These are phyloP conservation scores for Calidris pygmaea DNA, from an alignment of 2,113 vertebrate species.

Conservation along the genomic window DNA sequence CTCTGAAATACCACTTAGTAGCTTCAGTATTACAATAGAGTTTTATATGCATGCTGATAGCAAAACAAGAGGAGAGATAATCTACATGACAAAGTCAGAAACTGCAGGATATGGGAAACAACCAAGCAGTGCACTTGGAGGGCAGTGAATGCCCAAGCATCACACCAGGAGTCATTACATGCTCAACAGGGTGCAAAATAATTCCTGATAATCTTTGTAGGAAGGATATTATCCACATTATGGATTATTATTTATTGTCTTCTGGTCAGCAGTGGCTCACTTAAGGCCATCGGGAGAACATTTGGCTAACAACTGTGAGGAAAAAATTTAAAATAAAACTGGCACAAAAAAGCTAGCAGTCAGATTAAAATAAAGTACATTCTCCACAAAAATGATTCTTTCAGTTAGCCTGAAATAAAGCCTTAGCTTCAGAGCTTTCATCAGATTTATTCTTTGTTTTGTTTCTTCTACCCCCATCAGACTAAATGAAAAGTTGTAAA, in stretches of 20 bases:
- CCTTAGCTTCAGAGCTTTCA: background rate
- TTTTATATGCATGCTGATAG: background rate
- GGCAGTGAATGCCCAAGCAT: background rate
- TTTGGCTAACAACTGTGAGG: background rate
- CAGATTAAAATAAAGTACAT: background rate
- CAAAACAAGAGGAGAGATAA: constrained; percentile 10
- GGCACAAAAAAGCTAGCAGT: background rate
- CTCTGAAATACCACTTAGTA: constrained; percentile 11
- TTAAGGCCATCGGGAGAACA: background rate
- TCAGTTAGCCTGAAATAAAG: background rate
- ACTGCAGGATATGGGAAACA: background rate
- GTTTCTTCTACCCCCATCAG: background rate
- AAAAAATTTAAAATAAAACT: background rate
- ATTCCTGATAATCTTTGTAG: background rate
- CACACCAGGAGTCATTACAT: background rate
- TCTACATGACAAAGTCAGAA: background rate
- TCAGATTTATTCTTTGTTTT: background rate
- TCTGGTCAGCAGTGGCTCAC: background rate
- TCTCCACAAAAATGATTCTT: background rate
- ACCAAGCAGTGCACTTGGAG: background rate
- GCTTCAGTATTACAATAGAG: background rate
- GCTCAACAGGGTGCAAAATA: constrained; percentile 42
- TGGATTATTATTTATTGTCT: constrained; percentile 19
- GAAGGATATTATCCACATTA: constrained; percentile 27
- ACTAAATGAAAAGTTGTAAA: background rate